A percentile compares a stretch with the other conserved stretches of the same genome.
These are phyloP conservation scores for Rutilus rutilus DNA, from an alignment of 2,113 vertebrate genomes.

Conservation along the genomic window DNA sequence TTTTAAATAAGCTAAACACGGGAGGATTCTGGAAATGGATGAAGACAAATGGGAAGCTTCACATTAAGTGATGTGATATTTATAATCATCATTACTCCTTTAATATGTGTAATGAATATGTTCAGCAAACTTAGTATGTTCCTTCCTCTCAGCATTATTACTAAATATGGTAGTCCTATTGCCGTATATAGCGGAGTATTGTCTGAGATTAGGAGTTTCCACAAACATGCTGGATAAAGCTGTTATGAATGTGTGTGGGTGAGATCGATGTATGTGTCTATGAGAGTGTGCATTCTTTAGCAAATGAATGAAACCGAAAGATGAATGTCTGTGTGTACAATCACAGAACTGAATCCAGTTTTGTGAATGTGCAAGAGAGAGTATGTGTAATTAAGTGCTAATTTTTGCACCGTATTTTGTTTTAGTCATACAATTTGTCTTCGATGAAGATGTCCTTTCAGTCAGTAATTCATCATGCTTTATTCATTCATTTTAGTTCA, in stretches of 20 bases:
- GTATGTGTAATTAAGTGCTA: neutral
- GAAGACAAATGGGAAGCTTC: neutral
- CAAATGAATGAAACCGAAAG: neutral
- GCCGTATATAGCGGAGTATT: neutral
- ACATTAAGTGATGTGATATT: conserved; percentile 30
- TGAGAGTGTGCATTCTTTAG: neutral
- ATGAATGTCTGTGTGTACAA: neutral
- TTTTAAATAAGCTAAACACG: conserved; percentile 14
- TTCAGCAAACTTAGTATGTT: neutral
- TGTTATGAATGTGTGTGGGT: conserved; percentile 19
- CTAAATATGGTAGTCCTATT: neutral
- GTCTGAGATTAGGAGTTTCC: neutral
- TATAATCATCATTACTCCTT: neutral
- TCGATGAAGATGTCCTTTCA: neutral
- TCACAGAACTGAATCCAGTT: neutral
- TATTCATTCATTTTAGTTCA: neutral
- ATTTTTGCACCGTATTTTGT: neutral
- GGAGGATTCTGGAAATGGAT: conserved; percentile 31
- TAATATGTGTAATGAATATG: conserved; percentile 11
- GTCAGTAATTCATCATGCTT: neutral
- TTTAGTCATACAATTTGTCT: neutral
- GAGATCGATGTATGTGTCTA: conserved; percentile 13
- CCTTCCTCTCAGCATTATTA: neutral
- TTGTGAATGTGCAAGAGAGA: conserved; percentile 3
- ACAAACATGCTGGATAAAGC: neutral